phyloP scores from a whole-genome alignment of 2,888 invertebrate species.

The Noctua pronuba region DNA sequence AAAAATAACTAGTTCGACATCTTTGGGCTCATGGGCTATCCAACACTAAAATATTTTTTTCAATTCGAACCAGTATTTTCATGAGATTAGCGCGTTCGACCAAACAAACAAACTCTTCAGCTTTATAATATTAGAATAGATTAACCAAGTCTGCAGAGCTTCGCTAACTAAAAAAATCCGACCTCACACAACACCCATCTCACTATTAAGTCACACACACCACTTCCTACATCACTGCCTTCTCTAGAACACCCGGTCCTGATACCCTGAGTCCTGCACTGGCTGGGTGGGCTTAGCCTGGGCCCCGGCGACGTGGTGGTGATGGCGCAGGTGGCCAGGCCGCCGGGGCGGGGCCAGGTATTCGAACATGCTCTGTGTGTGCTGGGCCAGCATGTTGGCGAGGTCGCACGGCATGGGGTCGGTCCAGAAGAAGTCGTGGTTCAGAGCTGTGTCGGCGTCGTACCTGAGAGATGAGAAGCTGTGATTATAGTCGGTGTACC shows the following conservation, averaged over 20 bases:
- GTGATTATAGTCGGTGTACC: no score
- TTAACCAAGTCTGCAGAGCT: neutral
- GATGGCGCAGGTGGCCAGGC: conserved; percentile 93
- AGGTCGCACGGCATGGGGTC: conserved; percentile 98
- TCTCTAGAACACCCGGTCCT: conserved; percentile 94
- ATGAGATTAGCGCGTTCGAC: no score
- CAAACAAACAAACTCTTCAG: no score
- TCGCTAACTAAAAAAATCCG: neutral
- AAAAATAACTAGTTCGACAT: no score
- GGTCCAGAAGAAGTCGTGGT: conserved; percentile 99
- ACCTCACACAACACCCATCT: neutral
- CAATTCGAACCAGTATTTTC: no score
- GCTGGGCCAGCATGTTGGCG: conserved; percentile 97
- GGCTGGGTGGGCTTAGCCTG: conserved; percentile 86
- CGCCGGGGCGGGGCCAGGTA: conserved; percentile 93
- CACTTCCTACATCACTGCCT: conserved; percentile 23
- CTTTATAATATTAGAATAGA: no score
- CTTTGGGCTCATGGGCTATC: no score
- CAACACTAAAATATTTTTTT: no score
- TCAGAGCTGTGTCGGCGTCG: conserved; percentile 97
- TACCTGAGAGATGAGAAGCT: conserved; percentile 76
- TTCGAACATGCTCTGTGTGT: conserved; percentile 98
- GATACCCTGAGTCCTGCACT: conserved; percentile 95
- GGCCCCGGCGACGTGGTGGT: conserved; percentile 91
- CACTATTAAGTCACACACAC: conserved; percentile 17